phyloP scores from a whole-genome alignment of 2,113 vertebrate genomes.

The Corydoras sp. region DNA sequence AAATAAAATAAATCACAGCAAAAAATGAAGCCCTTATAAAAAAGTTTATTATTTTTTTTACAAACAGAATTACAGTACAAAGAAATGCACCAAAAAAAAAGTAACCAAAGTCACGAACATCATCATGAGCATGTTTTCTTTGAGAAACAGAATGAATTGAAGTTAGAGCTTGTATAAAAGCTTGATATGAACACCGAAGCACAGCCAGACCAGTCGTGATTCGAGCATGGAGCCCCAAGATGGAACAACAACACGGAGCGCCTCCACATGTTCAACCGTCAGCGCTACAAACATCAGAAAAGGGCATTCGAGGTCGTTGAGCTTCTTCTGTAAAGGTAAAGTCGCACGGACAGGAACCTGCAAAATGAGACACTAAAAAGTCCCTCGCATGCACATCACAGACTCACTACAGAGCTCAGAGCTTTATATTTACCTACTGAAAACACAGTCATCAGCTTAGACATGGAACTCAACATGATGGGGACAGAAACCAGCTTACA shows the following conservation, averaged over 20 bases:
- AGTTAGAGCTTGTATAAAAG: constrained; percentile 21
- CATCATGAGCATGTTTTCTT: not conserved
- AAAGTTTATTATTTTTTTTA: constrained; percentile 50
- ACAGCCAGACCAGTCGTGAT: constrained; percentile 50
- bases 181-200: constrained; percentile 53
- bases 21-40: constrained; percentile 18
- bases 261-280: not conserved
- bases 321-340: too few relatives aligned
- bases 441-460: too few relatives aligned
- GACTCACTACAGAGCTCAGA: too few relatives aligned
- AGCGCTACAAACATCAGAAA: not conserved
- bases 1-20: too few relatives aligned
- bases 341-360: too few relatives aligned
- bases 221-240: constrained; percentile 55
- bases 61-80: constrained; percentile 45
- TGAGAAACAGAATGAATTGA: constrained; percentile 26
- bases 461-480: too few relatives aligned
- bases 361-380: too few relatives aligned
- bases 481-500: too few relatives aligned
- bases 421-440: too few relatives aligned
- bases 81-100: constrained; percentile 39
- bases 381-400: too few relatives aligned
- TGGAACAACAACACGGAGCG: not conserved
- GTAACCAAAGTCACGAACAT: constrained; percentile 10
- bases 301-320: not conserved